Evolutionary conservation across 37 sponge, comb jelly and placozoan genomes (phyloP).

Genomic region (Tethya wilhelma): DNA sequence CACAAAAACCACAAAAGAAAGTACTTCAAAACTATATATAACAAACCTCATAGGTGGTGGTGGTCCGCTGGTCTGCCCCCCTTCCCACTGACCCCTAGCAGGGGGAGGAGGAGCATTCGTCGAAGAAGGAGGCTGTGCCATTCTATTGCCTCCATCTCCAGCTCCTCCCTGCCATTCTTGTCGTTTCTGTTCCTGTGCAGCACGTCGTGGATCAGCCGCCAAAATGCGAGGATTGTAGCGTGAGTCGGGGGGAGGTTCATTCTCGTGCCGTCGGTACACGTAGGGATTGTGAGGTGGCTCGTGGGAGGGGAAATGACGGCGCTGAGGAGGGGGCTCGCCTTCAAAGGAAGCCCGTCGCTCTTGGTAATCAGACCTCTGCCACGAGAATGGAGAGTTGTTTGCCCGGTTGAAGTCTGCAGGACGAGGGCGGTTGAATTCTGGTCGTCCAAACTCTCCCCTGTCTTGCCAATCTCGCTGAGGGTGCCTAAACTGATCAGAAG

Average conservation of each 20-base stretch:
- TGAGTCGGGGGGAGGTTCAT: slow-evolving; percentile 16
- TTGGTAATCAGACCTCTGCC: slow-evolving; percentile 40
- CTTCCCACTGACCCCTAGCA: not conserved
- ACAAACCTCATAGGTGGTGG: too few species aligned
- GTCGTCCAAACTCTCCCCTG: too few species aligned
- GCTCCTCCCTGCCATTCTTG: not conserved
- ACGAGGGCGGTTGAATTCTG: too few species aligned
- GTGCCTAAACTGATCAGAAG: too few species aligned
- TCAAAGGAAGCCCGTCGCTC: slow-evolving; percentile 19
- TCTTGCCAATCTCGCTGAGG: too few species aligned
- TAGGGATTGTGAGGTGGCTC: slow-evolving; percentile 17
- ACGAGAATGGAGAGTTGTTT: slow-evolving; percentile 30
- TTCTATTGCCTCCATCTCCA: not conserved
- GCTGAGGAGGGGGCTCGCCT: not conserved
- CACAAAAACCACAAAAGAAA: too few species aligned
- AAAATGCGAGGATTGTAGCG: not conserved
- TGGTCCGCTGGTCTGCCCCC: not conserved
- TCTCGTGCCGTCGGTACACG: slow-evolving; percentile 16
- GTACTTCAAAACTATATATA: too few species aligned
- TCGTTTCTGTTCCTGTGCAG: slow-evolving; percentile 14
- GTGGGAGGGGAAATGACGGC: not conserved
- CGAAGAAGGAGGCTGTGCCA: too few species aligned
- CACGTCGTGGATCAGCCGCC: slow-evolving; percentile 22
- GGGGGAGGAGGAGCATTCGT: not conserved
- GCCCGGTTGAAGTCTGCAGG: not conserved